Base-by-base conservation (phyloP, 2,113 vertebrate genomes). In the Puma concolor region DNA sequence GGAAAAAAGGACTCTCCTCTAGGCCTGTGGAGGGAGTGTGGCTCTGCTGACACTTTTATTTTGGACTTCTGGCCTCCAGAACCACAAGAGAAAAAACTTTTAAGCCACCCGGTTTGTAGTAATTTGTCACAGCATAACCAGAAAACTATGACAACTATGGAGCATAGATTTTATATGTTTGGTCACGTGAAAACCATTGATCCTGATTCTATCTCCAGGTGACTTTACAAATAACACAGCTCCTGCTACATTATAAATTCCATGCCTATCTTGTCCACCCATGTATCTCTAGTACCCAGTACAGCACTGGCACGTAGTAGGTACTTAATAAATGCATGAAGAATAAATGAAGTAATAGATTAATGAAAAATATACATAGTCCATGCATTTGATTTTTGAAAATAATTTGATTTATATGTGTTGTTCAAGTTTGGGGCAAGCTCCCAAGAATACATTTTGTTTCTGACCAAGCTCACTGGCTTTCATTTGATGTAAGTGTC, bases 311-410 rank as follows among this genome's bases (percentile, higher is more conserved):
- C 16, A 64, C 16, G n/a, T 5, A 85, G 77, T 33, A 66, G 9
- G 16, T 48, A 17, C 31, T 96, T 79, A 74, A 50, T 48, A 87
- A 88, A 41, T 84, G 76, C 38, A 48, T 87, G 0, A 11, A 63
- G 31, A 82, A 72, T 94, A 71, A 83, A 63, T 67, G 7, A 64
- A 54, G 50, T 16, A 36, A 82, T 23, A 50, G 27, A 52, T 44
- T 6, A 69, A 76, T 95, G 21, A 52, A 95, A 71, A 54, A 44
- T 76, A 79, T 12, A 64, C 8, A 27, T 52, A 77, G 31, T 9
- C 16, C 21, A 83, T 17, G 3, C 25, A 95, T 95, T 71, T 69
- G 6, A 81, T 88, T 90, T 96, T 84, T 92, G 88, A 88, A 94
- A 89, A 89, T 54, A 48, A 76, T 64, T 81, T 72, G 54, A 91